Percentiles rank a stretch among this genome's conserved stretches.
These are phyloP conservation scores for Panopea generosa DNA, from an alignment of 2,888 invertebrate species.

Conservation along the genomic window DNA sequence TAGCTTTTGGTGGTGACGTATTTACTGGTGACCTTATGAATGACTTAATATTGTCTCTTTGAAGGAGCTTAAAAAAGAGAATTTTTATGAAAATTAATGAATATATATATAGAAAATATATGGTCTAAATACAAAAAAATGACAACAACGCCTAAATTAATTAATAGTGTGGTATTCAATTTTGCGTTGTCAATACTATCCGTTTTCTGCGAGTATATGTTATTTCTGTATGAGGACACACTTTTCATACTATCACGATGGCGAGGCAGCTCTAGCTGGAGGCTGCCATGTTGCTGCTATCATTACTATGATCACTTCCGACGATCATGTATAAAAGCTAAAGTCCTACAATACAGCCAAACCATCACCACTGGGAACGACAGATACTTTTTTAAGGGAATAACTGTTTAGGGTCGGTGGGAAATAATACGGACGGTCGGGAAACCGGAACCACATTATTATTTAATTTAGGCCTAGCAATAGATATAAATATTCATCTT, in stretches of 20 bases:
- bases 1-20: slow-evolving; percentile 2
- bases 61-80: slow-evolving; percentile 1
- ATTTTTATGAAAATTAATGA: slow-evolving; percentile 1
- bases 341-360: slow-evolving; percentile 1
- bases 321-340: slow-evolving; percentile 2
- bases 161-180: not conserved
- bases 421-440: not conserved
- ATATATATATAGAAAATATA: slow-evolving; percentile 3
- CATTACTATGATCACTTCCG: slow-evolving; percentile 3
- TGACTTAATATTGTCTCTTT: slow-evolving; percentile 2
- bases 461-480: slow-evolving; percentile 2
- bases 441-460: no score
- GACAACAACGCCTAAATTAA: slow-evolving; percentile 3
- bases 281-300: slow-evolving; percentile 3
- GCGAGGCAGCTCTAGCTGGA: slow-evolving; percentile 3
- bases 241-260: slow-evolving; percentile 2
- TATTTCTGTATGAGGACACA: not conserved
- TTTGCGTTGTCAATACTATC: slow-evolving; percentile 3
- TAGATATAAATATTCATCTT: no score
- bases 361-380: slow-evolving; percentile 3
- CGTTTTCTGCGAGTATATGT: no score
- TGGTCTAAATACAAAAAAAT: slow-evolving; percentile 3
- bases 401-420: not conserved
- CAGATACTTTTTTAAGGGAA: no score
- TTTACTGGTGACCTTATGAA: not conserved